Evolutionary conservation across 1,140 invertebrate genomes (phyloP).

Genomic region (Bilobella aurantiaca): DNA sequence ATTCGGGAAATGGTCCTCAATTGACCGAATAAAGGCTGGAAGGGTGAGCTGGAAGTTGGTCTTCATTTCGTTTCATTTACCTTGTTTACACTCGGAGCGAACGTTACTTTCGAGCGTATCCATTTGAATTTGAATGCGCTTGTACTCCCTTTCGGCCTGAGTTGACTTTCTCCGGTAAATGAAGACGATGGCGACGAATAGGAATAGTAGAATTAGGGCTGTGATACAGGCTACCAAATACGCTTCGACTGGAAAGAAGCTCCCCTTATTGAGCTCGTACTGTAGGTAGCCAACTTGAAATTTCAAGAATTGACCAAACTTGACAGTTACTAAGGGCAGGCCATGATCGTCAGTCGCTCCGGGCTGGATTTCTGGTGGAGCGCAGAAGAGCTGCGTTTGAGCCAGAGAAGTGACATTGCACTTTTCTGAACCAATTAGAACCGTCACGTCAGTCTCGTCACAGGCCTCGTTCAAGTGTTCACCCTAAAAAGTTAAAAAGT

Average conservation of each 20-base stretch:
- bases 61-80: constrained; percentile 39
- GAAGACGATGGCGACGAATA: constrained; percentile 74
- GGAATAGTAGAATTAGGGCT: constrained; percentile 66
- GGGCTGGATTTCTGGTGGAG: constrained; percentile 76
- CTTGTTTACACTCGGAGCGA: constrained; percentile 90
- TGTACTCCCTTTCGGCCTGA: constrained; percentile 89
- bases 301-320: constrained; percentile 71
- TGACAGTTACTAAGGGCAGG: constrained; percentile 77
- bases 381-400: constrained; percentile 75
- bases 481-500: constrained; percentile 45
- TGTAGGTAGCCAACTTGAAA: constrained; percentile 78
- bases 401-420: constrained; percentile 91
- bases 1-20: background rate
- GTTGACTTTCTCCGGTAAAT: constrained; percentile 84
- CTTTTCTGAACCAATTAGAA: constrained; percentile 73
- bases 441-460: constrained; percentile 83
- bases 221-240: constrained; percentile 73
- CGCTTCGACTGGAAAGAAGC: constrained; percentile 73
- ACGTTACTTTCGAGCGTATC: constrained; percentile 98
- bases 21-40: background rate
- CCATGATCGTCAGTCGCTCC: constrained; percentile 65
- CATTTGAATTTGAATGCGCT: constrained; percentile 97
- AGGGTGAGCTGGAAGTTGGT: background rate
- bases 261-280: constrained; percentile 75
- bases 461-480: constrained; percentile 81